A percentile compares a stretch with the other conserved stretches of the same genome.
Evolutionary conservation across 2,113 vertebrate genomes (phyloP).

Genomic region (Pardalotus punctatus): DNA sequence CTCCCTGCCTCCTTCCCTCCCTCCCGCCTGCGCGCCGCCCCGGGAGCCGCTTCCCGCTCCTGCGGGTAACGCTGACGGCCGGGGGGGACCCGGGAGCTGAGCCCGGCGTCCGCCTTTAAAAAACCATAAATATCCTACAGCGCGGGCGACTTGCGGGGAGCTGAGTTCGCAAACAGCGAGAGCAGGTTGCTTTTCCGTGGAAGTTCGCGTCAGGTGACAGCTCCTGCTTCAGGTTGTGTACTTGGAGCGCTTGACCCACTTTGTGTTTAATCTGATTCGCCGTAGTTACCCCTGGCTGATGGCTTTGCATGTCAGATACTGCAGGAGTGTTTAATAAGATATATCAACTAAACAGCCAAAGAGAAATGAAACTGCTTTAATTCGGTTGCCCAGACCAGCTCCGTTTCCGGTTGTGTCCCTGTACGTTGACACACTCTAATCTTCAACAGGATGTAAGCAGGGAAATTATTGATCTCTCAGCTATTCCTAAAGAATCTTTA

Average conservation of each 20-base stretch:
- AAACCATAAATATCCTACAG: rapidly evolving
- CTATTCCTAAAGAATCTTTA: background rate
- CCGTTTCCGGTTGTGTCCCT: rapidly evolving
- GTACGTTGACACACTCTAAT: rapidly evolving
- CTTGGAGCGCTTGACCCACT: background rate
- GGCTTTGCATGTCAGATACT: rapidly evolving
- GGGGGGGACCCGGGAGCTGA: background rate
- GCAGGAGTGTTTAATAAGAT: background rate
- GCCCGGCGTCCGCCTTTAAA: background rate
- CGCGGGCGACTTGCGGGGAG: background rate
- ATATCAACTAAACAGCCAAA: background rate
- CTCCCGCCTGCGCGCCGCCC: background rate
- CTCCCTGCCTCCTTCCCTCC: background rate
- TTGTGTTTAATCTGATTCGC: background rate
- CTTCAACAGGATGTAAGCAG: rapidly evolving
- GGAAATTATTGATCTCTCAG: background rate
- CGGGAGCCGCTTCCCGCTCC: background rate
- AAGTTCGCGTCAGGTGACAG: background rate
- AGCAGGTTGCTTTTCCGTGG: background rate
- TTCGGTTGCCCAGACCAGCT: background rate
- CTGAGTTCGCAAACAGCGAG: background rate
- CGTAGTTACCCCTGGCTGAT: background rate
- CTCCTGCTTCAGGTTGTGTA: background rate
- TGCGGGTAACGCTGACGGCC: background rate
- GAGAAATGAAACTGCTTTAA: background rate